Base-by-base conservation (phyloP, 2,113 vertebrate species). In the Vanacampus margaritifer region DNA sequence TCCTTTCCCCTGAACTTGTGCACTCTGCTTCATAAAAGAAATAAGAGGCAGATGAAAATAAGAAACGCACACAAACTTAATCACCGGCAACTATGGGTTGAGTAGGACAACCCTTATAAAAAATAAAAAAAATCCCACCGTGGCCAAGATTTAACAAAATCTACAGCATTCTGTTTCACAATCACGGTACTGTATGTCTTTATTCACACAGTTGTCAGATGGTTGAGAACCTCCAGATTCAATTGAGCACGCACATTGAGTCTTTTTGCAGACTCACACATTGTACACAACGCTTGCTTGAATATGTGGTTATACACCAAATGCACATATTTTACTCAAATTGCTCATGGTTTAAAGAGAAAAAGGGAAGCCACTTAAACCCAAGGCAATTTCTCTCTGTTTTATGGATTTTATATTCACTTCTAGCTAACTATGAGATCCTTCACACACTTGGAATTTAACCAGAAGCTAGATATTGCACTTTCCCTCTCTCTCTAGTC, bases 191-290 rank as follows among this genome's bases (percentile, higher is more conserved):
- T 3, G 61, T 12, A 59, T 65, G 45, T 79, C 80, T 82, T 82
- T 81, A 39, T 75, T 80, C n/a, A 81, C 81, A 85, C 79, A 68
- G 51, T 81, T 78, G 82, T 85, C 79, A 80, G 78, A 68, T 63
- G 67, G 66, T 79, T 83, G 84, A 86, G 73, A 59, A 53, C 81
- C 76, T 89, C 86, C 84, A 89, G 85, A 86, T 86, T 79, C 82
- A n/a, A 75, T 56, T 21, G 50, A 39, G 21, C 65, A 0, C 67
- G 61, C 80, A 79, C 74, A 83, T 16, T 16, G 54, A 24, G 26
- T 16, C 13, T 57, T 14, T 26, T 32, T 19, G 71, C 74, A 32
- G 6, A 12, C 43, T 46, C 43, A 57, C 26, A 13, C 3, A 32
- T 24, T 2, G 5, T 6, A 28, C 9, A 46, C 13, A 46, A 32